These are phyloP conservation scores for zebrafish (Danio rerio) DNA, from an alignment of 2,113 vertebrate genomes.

Conservation along the genomic window GRCz12tu NC_133194.1:37717001-37717500, in stretches of 20 bases:
- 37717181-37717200: conserved; percentile 17
- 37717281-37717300: conserved; percentile 26
- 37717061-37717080: conserved; percentile 5
- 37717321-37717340: conserved; percentile 39
- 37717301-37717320: conserved; percentile 34
- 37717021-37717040: neutral
- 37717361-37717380: conserved; percentile 49
- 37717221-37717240: conserved; percentile 46
- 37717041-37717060: neutral
- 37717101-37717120: conserved; percentile 19
- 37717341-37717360: conserved; percentile 24
- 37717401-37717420: conserved; percentile 11
- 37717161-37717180: conserved; percentile 22
- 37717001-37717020: conserved; percentile 18
- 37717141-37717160: conserved; percentile 6
- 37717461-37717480: neutral
- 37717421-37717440: neutral
- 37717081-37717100: conserved; percentile 5
- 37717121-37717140: conserved; percentile 1
- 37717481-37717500: neutral
- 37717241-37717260: conserved; percentile 1
- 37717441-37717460: conserved; percentile 3
- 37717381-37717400: conserved; percentile 46
- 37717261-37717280: neutral
- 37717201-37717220: conserved; percentile 8